Evolutionary conservation across 2,888 invertebrate species (phyloP).

Genomic region (Drosophila atripex): DNA sequence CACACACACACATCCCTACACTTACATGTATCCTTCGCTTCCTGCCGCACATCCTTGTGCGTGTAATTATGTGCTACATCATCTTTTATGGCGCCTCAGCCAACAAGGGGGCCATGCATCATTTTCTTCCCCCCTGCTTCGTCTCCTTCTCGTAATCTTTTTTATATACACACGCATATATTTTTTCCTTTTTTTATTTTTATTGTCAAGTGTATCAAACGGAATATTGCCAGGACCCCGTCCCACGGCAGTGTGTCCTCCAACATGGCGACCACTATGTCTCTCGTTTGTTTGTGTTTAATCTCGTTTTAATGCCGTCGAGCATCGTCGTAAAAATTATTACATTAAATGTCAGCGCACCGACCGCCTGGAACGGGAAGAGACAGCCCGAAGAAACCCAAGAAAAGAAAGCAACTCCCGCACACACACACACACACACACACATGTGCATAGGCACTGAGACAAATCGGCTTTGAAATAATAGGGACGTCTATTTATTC

Average conservation of each 20-base stretch:
- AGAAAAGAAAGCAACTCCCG: not conserved
- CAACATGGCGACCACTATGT: constrained; percentile 29
- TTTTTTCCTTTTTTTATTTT: constrained; percentile 58
- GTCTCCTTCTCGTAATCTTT: constrained; percentile 27
- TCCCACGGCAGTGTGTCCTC: not conserved
- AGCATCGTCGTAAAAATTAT: constrained; percentile 78
- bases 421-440: constrained; percentile 12
- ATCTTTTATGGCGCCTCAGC: constrained; percentile 67
- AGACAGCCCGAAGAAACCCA: constrained; percentile 7
- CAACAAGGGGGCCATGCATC: constrained; percentile 47
- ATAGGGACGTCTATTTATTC: too few relatives aligned
- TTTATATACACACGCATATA: not conserved
- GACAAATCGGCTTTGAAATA: not conserved
- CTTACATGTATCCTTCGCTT: not conserved
- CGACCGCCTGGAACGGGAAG: constrained; percentile 11
- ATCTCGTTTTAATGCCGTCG: constrained; percentile 77
- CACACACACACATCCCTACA: too few relatives aligned
- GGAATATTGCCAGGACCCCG: constrained; percentile 19
- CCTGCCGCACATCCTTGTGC: constrained; percentile 11
- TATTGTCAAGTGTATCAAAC: constrained; percentile 68
- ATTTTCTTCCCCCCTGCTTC: constrained; percentile 32
- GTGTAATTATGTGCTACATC: constrained; percentile 74
- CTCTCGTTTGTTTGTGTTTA: constrained; percentile 75
- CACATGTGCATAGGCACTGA: constrained; percentile 5
- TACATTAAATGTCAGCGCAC: constrained; percentile 76